Base-by-base conservation (phyloP, 2,113 vertebrate genomes). In the Tetrao urogallus region DNA sequence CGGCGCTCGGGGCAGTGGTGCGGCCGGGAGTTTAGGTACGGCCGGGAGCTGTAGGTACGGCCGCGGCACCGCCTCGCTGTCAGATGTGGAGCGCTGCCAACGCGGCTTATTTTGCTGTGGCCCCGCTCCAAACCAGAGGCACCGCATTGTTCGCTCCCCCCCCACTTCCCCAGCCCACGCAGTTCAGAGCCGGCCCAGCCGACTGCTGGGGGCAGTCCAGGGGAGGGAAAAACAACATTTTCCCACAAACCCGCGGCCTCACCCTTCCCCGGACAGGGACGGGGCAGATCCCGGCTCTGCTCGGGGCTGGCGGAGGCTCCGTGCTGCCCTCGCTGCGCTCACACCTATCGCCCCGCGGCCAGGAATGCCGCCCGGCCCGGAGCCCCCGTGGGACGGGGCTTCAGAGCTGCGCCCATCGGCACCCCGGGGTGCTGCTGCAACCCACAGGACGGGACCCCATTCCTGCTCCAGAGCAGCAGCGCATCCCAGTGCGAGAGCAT, bases 51-150 rank as follows among this genome's bases (percentile, higher is more conserved):
- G 71, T 28, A 80, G 85, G 89, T 83, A 91, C 2, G 67, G 50
- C 60, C 30, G 2, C 13, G 18, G 8, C 40, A 67, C 70, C 94
- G 89, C 95, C 94, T 91, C 0, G 64, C 43, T 92, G 96, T 93
- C 89, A 89, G 89, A 85, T 74, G 89, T 92, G 95, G 95, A 92
- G 65, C 14, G 0, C 3, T 4, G 94, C 95, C 95, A 92, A 93
- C 5, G 42, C 95, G 79, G 92, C 87, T 74, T 86, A 89, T 91
- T 94, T 94, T 93, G 87, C 84, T 5, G 2, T 93, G 96, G 93
- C 95, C 71, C 18, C 0, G 4, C 83, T 94, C 95, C 96, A 95
- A 94, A 90, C 92, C 94, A 95, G 78, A 95, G 95, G 86, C 83
- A 73, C 94, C 48, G 76, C 91, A 78, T 80, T 71, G 75, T 74